Conservation (phyloP, 2,113 vertebrate species). For the Rhegmatorhina hoffmannsi region DNA sequence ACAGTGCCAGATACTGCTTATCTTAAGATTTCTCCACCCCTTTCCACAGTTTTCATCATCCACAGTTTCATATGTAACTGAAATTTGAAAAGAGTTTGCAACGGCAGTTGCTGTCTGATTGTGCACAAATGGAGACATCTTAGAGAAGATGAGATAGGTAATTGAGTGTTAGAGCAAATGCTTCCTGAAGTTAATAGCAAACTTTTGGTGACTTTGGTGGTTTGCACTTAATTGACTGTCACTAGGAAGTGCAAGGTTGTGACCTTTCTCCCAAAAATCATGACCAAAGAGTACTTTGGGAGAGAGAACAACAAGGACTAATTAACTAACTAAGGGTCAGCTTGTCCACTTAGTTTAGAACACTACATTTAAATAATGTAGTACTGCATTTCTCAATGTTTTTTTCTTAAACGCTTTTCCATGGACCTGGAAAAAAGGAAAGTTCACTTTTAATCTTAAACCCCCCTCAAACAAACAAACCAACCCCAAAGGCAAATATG, state of each 20-base stretch:
- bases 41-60: not conserved
- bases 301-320: not conserved
- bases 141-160: not conserved
- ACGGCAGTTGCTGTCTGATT: not conserved
- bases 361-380: not conserved
- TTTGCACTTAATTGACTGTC: not conserved
- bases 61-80: not conserved
- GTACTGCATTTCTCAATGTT: not conserved
- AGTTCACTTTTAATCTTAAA: conserved; percentile 27
- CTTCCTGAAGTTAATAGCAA: not conserved
- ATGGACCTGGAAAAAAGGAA: conserved; percentile 1
- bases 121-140: not conserved
- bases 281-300: not conserved
- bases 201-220: not conserved
- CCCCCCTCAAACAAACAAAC: not conserved
- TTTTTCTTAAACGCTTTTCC: not conserved
- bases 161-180: not conserved
- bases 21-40: not conserved
- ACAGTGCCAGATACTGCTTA: not conserved
- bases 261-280: not conserved
- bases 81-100: not conserved
- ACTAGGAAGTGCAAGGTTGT: not conserved
- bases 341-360: not conserved
- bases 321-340: not conserved
- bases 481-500: not conserved